These are phyloP conservation scores for Rutpela maculata DNA, from an alignment of 2,888 invertebrate genomes.

Conservation along the genomic window DNA sequence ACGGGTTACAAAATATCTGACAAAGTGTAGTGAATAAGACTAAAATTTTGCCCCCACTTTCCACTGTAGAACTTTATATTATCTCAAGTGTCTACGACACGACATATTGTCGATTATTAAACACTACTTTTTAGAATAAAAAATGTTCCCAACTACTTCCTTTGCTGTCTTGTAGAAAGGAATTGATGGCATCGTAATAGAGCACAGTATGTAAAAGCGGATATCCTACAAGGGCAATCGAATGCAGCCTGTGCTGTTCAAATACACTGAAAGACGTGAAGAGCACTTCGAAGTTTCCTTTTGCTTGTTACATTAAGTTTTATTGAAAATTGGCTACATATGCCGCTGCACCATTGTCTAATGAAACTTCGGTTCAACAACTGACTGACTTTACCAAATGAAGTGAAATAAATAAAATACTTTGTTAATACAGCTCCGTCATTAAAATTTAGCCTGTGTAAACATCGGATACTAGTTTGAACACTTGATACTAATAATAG, in stretches of 20 bases:
- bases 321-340: background rate
- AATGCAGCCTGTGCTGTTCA: background rate
- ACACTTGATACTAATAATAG: no score
- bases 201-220: background rate
- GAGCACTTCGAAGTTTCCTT: conserved; percentile 1
- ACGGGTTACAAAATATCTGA: no score
- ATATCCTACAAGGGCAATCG: conserved; percentile 7
- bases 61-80: no score
- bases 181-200: background rate
- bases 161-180: background rate
- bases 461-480: no score
- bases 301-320: conserved; percentile 7
- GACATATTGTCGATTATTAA: background rate
- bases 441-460: no score
- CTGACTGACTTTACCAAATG: background rate
- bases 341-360: background rate
- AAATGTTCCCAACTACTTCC: background rate
- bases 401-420: background rate
- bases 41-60: no score
- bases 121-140: background rate
- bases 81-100: no score
- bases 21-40: no score
- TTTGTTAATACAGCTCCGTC: no score
- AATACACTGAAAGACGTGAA: background rate
- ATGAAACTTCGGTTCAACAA: background rate